A percentile compares a stretch with the other conserved stretches of the same genome.
Evolutionary conservation across 2,113 vertebrate genomes (phyloP).

Genomic region (Erpornis zantholeuca): DNA sequence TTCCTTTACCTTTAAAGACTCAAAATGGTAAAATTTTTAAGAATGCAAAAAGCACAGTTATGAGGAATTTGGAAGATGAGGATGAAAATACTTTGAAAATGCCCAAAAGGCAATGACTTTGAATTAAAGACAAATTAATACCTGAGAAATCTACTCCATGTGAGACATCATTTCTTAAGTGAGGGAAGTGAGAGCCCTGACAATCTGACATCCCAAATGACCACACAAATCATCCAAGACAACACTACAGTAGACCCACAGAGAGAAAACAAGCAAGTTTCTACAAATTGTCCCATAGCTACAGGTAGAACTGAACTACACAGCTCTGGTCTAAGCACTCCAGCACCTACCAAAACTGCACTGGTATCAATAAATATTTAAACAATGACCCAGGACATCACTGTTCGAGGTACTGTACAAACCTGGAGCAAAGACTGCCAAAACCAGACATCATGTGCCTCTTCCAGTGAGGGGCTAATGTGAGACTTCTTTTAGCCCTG

Average conservation of each 20-base stretch:
- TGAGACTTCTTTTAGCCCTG: not conserved
- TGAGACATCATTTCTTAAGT: not conserved
- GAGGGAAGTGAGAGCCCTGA: not conserved
- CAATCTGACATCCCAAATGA: not conserved
- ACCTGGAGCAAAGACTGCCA: not conserved
- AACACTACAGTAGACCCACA: not conserved
- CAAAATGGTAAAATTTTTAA: not conserved
- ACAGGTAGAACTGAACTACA: not conserved
- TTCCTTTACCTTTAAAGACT: not conserved
- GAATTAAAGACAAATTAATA: not conserved
- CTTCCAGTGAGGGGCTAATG: not conserved
- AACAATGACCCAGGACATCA: not conserved
- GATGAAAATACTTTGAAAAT: not conserved
- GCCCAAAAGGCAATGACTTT: not conserved
- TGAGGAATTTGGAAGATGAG: not conserved
- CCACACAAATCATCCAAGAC: not conserved
- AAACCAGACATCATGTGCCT: not conserved
- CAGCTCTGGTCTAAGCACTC: not conserved
- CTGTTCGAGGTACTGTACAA: not conserved
- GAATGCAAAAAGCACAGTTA: not conserved
- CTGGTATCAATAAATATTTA: not conserved
- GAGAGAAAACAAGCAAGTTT: not conserved
- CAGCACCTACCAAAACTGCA: not conserved
- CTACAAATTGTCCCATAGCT: not conserved
- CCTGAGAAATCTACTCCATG: not conserved